These are phyloP conservation scores for Hyles vespertilio DNA, from an alignment of 1,140 invertebrate genomes.

Conservation along the genomic window DNA sequence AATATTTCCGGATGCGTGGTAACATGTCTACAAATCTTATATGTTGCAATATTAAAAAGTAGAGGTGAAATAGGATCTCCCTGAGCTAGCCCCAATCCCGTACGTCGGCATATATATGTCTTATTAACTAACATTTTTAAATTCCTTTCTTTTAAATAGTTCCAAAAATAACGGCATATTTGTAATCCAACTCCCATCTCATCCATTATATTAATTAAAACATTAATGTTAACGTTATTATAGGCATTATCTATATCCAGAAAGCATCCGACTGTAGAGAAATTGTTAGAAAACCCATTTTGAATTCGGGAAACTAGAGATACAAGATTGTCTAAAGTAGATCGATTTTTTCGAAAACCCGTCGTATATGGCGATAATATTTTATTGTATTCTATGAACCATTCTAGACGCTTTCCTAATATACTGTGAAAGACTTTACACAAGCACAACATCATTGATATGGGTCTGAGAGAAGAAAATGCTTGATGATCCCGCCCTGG, in stretches of 20 bases:
- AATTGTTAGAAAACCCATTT: slow-evolving; percentile 7
- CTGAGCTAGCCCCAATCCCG: neutral
- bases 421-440: slow-evolving; percentile 17
- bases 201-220: slow-evolving; percentile 13
- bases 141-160: neutral
- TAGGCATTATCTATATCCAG: slow-evolving; percentile 9
- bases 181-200: slow-evolving; percentile 2
- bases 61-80: no score
- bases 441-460: slow-evolving; percentile 34
- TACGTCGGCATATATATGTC: neutral
- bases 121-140: neutral
- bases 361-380: neutral
- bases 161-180: slow-evolving; percentile 18
- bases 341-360: slow-evolving; percentile 2
- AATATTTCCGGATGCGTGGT: no score
- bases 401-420: slow-evolving; percentile 19
- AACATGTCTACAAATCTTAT: no score
- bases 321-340: neutral
- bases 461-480: slow-evolving; percentile 28
- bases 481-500: slow-evolving; percentile 6
- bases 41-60: no score
- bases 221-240: slow-evolving; percentile 2
- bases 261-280: slow-evolving; percentile 6
- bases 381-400: slow-evolving; percentile 14
- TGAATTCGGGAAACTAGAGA: slow-evolving; percentile 8